These are phyloP conservation scores for Hydrolagus colliei DNA, from an alignment of 2,797 vertebrate species.

Conservation along the genomic window DNA sequence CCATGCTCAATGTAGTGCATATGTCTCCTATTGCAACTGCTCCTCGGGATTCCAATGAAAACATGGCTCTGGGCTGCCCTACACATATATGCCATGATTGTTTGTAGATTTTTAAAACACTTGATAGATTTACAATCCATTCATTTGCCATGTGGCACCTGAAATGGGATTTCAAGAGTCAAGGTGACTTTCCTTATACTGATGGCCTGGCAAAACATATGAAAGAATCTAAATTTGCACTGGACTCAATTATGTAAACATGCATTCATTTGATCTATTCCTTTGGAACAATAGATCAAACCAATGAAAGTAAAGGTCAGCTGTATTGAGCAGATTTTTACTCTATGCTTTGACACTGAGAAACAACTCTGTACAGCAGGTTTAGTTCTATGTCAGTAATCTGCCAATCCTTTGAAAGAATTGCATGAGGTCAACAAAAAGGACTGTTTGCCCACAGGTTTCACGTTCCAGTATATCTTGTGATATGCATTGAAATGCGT, in stretches of 20 bases:
- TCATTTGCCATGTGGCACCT: not conserved
- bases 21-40: no score
- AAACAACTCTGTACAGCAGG: not conserved
- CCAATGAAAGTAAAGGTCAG: not conserved
- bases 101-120: not conserved
- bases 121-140: not conserved
- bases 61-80: no score
- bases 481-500: no score
- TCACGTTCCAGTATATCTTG: not conserved
- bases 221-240: not conserved
- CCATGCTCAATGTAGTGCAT: no score
- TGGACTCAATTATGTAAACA: not conserved
- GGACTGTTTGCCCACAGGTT: conserved; percentile 31
- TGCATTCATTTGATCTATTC: not conserved
- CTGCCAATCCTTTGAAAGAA: not conserved
- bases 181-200: not conserved
- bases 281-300: not conserved
- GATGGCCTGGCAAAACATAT: not conserved
- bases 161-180: not conserved
- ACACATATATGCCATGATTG: not conserved
- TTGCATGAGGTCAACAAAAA: not conserved
- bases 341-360: not conserved
- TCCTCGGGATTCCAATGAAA: no score
- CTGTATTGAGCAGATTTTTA: not conserved
- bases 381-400: not conserved